Evolutionary conservation across 2,888 invertebrate species (phyloP).

Genomic region (Drosophila lacicola): DNA sequence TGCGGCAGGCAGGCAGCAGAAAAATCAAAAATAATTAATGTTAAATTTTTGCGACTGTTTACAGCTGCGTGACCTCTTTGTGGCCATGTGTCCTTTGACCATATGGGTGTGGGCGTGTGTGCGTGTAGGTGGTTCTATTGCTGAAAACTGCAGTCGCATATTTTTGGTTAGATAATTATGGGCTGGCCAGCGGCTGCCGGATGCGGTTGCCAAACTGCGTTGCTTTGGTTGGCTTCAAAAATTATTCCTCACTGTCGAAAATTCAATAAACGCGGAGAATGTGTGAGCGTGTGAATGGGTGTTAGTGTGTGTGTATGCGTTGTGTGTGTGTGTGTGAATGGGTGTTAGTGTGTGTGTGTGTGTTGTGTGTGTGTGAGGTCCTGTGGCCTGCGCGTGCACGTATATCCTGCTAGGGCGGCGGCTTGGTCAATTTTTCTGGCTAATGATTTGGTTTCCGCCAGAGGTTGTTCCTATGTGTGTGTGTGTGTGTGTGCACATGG

Average conservation of each 20-base stretch:
- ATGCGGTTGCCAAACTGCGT: constrained; percentile 70
- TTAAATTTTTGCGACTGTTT: constrained; percentile 30
- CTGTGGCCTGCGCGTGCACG: constrained; percentile 15
- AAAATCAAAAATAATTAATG: constrained; percentile 9
- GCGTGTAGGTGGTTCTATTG: not conserved
- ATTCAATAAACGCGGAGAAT: constrained; percentile 57
- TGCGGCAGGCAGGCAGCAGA: not conserved
- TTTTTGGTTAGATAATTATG: constrained; percentile 76
- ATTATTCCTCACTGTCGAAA: constrained; percentile 56
- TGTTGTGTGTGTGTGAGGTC: constrained; percentile 9
- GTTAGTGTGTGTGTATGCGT: constrained; percentile 2
- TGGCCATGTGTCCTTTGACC: constrained; percentile 18
- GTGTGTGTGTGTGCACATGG: constrained; percentile 22
- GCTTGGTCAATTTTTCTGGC: constrained; percentile 74
- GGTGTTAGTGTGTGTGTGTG: constrained; percentile 3
- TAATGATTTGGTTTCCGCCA: constrained; percentile 73
- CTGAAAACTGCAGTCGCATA: constrained; percentile 55
- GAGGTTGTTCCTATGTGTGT: constrained; percentile 1
- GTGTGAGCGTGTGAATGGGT: constrained; percentile 1
- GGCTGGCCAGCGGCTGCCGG: constrained; percentile 41
- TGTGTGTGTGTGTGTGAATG: constrained; percentile 1
- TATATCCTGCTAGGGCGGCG: constrained; percentile 35
- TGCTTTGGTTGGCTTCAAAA: constrained; percentile 48
- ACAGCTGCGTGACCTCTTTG: constrained; percentile 39
- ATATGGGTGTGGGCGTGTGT: constrained; percentile 2